phyloP scores from a whole-genome alignment of 2,797 vertebrate genomes.

The Columba guinea region DNA sequence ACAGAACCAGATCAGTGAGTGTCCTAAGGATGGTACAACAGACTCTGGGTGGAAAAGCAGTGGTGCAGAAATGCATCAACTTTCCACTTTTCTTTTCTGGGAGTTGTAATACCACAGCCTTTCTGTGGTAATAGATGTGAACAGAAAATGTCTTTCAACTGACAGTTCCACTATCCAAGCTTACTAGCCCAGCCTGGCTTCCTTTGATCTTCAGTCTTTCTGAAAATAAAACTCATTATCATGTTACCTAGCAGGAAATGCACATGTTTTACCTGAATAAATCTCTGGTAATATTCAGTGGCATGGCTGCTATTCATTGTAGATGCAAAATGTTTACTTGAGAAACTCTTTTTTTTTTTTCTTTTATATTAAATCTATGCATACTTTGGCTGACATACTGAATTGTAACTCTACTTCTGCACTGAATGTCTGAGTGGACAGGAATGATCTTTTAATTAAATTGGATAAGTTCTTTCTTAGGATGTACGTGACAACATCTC shows the following conservation, averaged over 20 bases:
- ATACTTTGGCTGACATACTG: not conserved
- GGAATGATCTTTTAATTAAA: not conserved
- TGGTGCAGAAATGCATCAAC: not conserved
- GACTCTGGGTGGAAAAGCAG: not conserved
- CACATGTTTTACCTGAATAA: not conserved
- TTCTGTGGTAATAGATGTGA: not conserved
- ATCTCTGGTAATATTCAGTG: not conserved
- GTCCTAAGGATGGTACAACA: not conserved
- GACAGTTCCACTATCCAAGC: not conserved
- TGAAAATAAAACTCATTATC: slow-evolving; percentile 27
- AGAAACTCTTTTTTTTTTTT: rapidly evolving
- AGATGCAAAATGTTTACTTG: not conserved
- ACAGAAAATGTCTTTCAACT: slow-evolving; percentile 9
- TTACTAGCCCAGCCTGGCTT: not conserved
- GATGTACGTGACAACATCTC: not conserved
- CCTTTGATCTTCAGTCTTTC: slow-evolving; percentile 25
- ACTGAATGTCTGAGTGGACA: not conserved
- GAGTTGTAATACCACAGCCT: not conserved
- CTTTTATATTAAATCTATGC: not conserved
- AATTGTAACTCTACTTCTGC: not conserved
- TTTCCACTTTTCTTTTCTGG: not conserved
- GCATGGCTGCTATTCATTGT: not conserved
- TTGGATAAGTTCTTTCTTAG: not conserved
- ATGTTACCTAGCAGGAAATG: not conserved
- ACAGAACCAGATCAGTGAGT: not conserved